Evolutionary conservation across 2,888 invertebrate genomes (phyloP).

Genomic region (Hydroisotoma schaefferi): DNA sequence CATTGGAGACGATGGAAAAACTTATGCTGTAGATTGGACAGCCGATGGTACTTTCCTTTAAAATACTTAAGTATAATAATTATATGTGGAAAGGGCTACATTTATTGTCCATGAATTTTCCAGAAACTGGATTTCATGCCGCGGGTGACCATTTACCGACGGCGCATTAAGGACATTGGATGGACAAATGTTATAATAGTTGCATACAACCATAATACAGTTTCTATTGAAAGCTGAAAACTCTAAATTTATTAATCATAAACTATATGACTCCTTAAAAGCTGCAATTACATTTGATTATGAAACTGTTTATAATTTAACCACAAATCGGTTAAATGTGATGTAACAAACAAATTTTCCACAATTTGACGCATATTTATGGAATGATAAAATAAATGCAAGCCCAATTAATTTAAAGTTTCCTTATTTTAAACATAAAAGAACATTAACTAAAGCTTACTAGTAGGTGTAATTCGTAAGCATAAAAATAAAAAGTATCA

Average conservation of each 20-base stretch:
- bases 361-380: not conserved
- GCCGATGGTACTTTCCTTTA: constrained; percentile 24
- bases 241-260: not conserved
- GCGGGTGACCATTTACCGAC: not conserved
- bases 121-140: constrained; percentile 3
- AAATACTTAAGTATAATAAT: no score
- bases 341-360: not conserved
- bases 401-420: not conserved
- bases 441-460: no score
- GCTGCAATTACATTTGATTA: not conserved
- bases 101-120: not conserved
- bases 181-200: not conserved
- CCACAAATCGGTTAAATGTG: not conserved
- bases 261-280: not conserved
- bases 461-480: no score
- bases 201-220: no score
- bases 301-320: not conserved
- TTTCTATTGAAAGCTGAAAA: no score
- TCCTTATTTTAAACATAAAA: no score
- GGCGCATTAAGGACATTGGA: not conserved
- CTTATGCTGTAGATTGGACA: constrained; percentile 26
- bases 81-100: not conserved
- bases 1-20: constrained; percentile 22
- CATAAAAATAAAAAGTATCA: no score
- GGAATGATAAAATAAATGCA: not conserved